Percentiles rank a stretch among this genome's conserved stretches.
These are phyloP conservation scores for Lophotriccus pileatus DNA, from an alignment of 2,797 vertebrate species.

Conservation along the genomic window DNA sequence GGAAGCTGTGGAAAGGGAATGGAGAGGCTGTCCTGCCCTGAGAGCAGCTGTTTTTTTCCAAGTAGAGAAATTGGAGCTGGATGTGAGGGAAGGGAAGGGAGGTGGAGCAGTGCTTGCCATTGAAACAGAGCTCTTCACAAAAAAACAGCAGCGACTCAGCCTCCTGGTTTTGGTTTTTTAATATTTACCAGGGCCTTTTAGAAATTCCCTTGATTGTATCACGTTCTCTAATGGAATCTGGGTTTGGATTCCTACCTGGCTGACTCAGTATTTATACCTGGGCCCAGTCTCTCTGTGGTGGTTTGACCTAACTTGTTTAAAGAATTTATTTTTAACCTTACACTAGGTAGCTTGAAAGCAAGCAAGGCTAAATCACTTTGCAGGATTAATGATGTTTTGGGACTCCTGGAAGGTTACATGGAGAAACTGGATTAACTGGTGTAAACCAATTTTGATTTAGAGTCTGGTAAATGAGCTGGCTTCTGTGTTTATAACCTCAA, in stretches of 20 bases:
- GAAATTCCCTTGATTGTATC: not conserved
- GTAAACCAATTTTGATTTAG: not conserved
- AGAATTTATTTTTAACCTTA: conserved; percentile 53
- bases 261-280: conserved; percentile 11
- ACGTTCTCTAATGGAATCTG: not conserved
- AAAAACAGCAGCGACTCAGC: not conserved
- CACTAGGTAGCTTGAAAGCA: not conserved
- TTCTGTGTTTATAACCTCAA: not conserved
- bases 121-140: not conserved
- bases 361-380: not conserved
- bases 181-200: not conserved
- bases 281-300: not conserved
- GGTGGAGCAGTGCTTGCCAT: not conserved
- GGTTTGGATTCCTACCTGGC: not conserved
- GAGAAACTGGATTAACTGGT: conserved; percentile 16
- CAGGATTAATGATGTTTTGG: not conserved
- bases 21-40: not conserved
- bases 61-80: conserved; percentile 45
- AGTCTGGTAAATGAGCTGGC: not conserved
- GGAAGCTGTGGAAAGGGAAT: not conserved
- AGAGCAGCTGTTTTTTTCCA: conserved; percentile 39
- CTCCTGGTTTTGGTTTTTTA: not conserved
- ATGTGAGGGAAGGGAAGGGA: not conserved
- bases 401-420: not conserved
- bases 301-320: conserved; percentile 36